Conservation (phyloP, 2,113 vertebrate species). For the Aepyceros melampus region DNA sequence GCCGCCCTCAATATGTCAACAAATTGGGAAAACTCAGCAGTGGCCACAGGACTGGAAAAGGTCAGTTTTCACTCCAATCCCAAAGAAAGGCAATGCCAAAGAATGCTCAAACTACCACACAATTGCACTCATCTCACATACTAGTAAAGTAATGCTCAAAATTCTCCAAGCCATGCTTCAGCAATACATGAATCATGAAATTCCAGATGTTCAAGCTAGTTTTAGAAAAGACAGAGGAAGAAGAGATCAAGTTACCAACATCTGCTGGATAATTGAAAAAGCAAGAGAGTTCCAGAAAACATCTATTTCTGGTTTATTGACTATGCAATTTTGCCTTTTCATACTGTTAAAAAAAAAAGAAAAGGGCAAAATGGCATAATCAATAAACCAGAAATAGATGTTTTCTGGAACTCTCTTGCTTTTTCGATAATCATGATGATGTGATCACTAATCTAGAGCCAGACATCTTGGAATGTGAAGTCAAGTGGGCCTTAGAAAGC, state of each 20-base stretch:
- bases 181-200: neutral
- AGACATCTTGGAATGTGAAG: too few species aligned
- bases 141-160: neutral
- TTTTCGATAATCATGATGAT: too few species aligned
- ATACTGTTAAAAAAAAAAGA: too few species aligned
- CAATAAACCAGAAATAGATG: too few species aligned
- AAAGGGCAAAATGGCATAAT: too few species aligned
- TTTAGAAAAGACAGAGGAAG: neutral
- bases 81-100: neutral
- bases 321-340: too few species aligned
- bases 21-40: neutral
- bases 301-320: neutral
- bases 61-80: neutral
- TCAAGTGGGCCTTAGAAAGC: too few species aligned
- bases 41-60: neutral
- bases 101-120: neutral
- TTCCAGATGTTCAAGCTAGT: neutral
- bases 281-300: neutral
- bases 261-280: neutral
- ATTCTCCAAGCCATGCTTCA: neutral
- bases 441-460: too few species aligned
- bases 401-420: too few species aligned
- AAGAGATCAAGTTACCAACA: neutral
- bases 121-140: fast-evolving
- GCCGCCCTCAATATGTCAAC: fast-evolving